These are phyloP conservation scores for Polydrusus cervinus DNA, from an alignment of 2,888 invertebrate species.

Conservation along the genomic window DNA sequence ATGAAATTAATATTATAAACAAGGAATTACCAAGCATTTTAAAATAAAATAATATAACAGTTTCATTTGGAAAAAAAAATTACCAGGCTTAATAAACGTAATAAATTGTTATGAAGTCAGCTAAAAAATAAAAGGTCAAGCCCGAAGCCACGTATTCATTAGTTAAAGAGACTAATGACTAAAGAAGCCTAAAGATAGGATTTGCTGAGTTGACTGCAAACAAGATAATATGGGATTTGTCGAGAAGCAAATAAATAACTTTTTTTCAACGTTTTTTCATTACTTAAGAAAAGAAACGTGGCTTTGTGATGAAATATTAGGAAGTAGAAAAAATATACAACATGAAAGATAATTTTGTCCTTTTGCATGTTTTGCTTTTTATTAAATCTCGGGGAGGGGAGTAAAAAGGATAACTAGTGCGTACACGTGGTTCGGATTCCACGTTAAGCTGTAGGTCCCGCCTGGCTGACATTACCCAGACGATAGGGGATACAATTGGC, in stretches of 20 bases:
- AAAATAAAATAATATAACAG: background rate
- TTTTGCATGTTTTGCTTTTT: too few relatives aligned
- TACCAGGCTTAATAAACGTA: constrained; percentile 11
- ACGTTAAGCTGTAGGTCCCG: too few relatives aligned
- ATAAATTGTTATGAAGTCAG: constrained; percentile 25
- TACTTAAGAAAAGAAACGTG: background rate
- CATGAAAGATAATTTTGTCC: too few relatives aligned
- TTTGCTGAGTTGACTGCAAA: constrained; percentile 24
- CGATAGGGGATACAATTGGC: too few relatives aligned
- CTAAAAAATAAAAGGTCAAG: constrained; percentile 28
- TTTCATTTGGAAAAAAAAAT: background rate
- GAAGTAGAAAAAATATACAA: background rate
- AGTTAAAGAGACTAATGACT: constrained; percentile 30
- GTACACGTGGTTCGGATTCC: too few relatives aligned
- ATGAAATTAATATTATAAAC: background rate
- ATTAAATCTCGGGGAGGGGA: too few relatives aligned
- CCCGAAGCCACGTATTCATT: constrained; percentile 28
- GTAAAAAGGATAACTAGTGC: too few relatives aligned
- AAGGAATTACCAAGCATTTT: background rate
- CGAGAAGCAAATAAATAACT: constrained; percentile 29
- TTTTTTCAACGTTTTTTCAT: constrained; percentile 20
- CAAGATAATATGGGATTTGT: constrained; percentile 28
- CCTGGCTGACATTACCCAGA: too few relatives aligned
- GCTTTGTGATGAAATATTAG: background rate
- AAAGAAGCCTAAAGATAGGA: constrained; percentile 23